phyloP scores from a whole-genome alignment of 2,888 invertebrate genomes.

The Podabrus alpinus region DNA sequence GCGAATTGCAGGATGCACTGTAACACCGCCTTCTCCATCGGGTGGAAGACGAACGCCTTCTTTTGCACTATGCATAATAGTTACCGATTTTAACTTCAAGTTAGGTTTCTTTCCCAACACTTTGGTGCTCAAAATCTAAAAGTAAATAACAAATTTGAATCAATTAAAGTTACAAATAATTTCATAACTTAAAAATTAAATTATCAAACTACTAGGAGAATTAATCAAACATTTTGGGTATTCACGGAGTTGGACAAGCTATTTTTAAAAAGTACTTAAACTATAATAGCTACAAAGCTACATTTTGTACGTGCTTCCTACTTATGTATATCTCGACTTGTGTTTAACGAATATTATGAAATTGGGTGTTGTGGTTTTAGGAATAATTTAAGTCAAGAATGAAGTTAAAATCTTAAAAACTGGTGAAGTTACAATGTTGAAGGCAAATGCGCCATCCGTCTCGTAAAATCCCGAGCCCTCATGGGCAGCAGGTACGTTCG shows the following conservation, averaged over 20 bases:
- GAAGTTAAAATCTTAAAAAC: no score
- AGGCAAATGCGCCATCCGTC: no score
- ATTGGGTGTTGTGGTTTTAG: no score
- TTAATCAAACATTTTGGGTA: not conserved
- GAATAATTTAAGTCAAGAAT: no score
- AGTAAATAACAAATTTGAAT: slow-evolving; percentile 23
- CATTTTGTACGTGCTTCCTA: no score
- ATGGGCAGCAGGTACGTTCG: no score
- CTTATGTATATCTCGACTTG: no score
- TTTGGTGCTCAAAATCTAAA: slow-evolving; percentile 78
- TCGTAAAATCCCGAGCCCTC: no score
- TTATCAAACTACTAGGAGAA: not conserved
- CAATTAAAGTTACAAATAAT: not conserved
- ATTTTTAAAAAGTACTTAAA: not conserved
- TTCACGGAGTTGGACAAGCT: not conserved
- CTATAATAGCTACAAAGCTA: no score
- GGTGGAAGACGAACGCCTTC: slow-evolving; percentile 83
- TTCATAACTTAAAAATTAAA: not conserved
- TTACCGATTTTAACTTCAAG: slow-evolving; percentile 82
- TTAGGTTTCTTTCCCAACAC: slow-evolving; percentile 79
- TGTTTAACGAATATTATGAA: no score
- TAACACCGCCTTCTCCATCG: slow-evolving; percentile 69
- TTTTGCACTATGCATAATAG: slow-evolving; percentile 88
- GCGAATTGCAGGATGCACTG: slow-evolving; percentile 84
- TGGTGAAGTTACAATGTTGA: no score